Percentiles rank a stretch among this genome's conserved stretches.
phyloP scores from a whole-genome alignment of 2,888 invertebrate genomes.

The Theristus sp. region DNA sequence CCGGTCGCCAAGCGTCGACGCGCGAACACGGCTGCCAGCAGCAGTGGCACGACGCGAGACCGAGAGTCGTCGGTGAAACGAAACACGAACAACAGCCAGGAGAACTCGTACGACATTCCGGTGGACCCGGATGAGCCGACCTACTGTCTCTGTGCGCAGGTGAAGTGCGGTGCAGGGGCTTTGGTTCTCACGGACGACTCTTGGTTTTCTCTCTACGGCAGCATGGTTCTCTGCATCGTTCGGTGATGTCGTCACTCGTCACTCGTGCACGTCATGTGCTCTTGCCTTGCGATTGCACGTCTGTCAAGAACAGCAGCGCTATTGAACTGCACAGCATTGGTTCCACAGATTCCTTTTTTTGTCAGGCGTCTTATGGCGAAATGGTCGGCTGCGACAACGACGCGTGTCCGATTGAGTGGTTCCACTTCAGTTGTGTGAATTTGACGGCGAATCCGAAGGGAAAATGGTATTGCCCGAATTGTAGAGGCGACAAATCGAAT shows the following conservation, averaged over 20 bases:
- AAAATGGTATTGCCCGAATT: constrained; percentile 93
- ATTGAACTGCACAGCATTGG: no score
- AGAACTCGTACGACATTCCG: constrained; percentile 41
- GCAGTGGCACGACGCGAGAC: background rate
- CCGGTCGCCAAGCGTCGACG: background rate
- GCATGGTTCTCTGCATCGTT: no score
- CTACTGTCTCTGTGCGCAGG: constrained; percentile 73
- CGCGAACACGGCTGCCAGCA: background rate
- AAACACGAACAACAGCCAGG: no score
- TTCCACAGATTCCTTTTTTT: no score
- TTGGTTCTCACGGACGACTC: no score
- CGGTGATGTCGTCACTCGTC: no score
- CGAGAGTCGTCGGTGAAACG: background rate
- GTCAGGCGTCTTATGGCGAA: constrained; percentile 81
- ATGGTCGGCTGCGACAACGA: constrained; percentile 98
- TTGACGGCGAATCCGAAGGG: constrained; percentile 83
- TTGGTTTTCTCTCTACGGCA: no score
- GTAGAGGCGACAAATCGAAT: constrained; percentile 76
- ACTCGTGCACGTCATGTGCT: no score
- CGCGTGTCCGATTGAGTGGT: constrained; percentile 90
- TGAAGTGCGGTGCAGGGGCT: no score
- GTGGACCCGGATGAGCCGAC: constrained; percentile 93
- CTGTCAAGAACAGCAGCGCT: no score
- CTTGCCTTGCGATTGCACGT: no score
- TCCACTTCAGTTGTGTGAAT: constrained; percentile 86